phyloP scores from a whole-genome alignment of 2,888 invertebrate genomes.

The Nycteola revayana region DNA sequence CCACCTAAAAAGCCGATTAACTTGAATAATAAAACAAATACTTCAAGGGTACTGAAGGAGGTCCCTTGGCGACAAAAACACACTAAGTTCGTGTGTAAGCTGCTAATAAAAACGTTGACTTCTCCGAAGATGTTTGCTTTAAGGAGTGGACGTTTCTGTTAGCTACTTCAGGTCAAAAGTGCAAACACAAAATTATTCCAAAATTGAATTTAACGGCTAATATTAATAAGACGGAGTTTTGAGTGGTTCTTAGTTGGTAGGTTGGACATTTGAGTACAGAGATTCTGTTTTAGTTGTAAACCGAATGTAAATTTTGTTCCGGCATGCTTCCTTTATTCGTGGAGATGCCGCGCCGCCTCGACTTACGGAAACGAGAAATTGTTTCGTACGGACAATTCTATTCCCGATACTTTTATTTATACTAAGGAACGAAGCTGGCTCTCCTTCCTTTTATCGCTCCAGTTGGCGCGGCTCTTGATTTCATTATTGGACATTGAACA shows the following conservation, averaged over 20 bases:
- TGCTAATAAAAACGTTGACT: slow-evolving; percentile 49
- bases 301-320: slow-evolving; percentile 63
- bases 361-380: slow-evolving; percentile 55
- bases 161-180: too few relatives aligned
- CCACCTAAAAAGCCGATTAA: slow-evolving; percentile 3
- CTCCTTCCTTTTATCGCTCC: slow-evolving; percentile 24
- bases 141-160: slow-evolving; percentile 34
- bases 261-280: slow-evolving; percentile 14
- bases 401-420: slow-evolving; percentile 48
- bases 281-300: slow-evolving; percentile 27
- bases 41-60: slow-evolving; percentile 7
- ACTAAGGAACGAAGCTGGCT: slow-evolving; percentile 31
- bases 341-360: slow-evolving; percentile 41
- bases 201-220: too few relatives aligned
- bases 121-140: slow-evolving; percentile 44
- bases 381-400: slow-evolving; percentile 51
- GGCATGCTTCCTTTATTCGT: slow-evolving; percentile 29
- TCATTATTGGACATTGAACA: slow-evolving; percentile 16
- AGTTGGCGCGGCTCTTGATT: slow-evolving; percentile 21
- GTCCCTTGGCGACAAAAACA: slow-evolving; percentile 7
- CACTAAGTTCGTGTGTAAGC: slow-evolving; percentile 15
- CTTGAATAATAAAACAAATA: slow-evolving; percentile 22
- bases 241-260: too few relatives aligned
- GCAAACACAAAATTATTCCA: too few relatives aligned
- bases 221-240: too few relatives aligned